Evolutionary conservation across 2,888 invertebrate genomes (phyloP).

Genomic region (Geophilus truncorum): DNA sequence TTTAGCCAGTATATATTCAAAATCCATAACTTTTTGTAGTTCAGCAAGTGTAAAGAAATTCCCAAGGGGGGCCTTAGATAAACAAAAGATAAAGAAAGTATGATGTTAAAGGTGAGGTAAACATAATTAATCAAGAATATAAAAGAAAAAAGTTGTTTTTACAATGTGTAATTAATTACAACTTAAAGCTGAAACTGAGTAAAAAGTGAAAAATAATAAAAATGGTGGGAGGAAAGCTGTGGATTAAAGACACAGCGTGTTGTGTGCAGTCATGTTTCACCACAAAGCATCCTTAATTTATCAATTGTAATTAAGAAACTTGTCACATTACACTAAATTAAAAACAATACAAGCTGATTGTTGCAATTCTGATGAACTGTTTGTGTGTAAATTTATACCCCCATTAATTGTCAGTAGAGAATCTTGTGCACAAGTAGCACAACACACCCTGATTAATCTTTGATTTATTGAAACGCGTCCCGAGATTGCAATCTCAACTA

Average conservation of each 20-base stretch:
- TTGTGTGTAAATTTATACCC: neutral
- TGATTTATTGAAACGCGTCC: neutral
- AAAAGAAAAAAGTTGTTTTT: neutral
- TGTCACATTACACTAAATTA: neutral
- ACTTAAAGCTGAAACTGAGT: neutral
- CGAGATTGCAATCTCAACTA: neutral
- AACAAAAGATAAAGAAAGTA: neutral
- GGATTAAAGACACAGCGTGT: neutral
- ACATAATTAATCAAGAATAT: neutral
- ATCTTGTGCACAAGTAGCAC: neutral
- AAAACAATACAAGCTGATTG: too few relatives aligned
- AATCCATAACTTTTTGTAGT: too few relatives aligned
- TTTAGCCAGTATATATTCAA: too few relatives aligned
- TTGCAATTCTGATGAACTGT: neutral
- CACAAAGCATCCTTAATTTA: neutral
- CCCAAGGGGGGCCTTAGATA: neutral
- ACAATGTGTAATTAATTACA: neutral
- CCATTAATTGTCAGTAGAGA: neutral
- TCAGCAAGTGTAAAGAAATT: too few relatives aligned
- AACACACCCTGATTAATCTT: neutral
- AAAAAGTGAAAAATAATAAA: neutral
- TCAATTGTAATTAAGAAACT: neutral
- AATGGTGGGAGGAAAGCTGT: neutral
- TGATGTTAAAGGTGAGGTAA: neutral
- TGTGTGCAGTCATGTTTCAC: neutral